These are phyloP conservation scores for Isurus oxyrinchus DNA, from an alignment of 2,113 vertebrate species.

Conservation along the genomic window DNA sequence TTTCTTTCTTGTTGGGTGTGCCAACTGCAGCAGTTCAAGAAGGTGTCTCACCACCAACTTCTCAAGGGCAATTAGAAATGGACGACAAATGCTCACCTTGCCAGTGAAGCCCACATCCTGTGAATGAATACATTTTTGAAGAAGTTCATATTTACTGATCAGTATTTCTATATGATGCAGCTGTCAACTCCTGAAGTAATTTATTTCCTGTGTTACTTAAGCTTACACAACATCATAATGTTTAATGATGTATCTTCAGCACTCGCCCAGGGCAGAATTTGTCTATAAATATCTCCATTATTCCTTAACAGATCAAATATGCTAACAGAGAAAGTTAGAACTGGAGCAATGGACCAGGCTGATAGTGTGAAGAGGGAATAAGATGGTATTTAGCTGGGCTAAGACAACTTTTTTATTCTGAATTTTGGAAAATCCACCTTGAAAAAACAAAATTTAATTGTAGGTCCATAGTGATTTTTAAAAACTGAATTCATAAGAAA, in stretches of 20 bases:
- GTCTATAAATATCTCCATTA: background rate
- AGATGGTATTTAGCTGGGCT: background rate
- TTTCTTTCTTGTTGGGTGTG: no score
- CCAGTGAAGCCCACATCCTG: no score
- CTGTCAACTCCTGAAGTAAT: background rate
- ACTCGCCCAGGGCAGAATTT: background rate
- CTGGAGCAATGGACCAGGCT: background rate
- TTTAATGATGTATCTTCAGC: background rate
- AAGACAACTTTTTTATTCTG: background rate
- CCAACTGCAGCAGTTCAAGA: no score
- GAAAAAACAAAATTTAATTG: background rate
- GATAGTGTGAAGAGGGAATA: background rate
- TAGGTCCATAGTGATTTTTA: background rate
- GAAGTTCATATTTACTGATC: background rate
- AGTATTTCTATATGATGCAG: background rate
- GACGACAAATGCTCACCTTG: no score
- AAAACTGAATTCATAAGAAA: background rate
- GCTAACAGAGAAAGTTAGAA: background rate
- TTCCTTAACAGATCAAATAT: background rate
- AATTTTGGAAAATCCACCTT: background rate
- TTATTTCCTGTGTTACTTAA: background rate
- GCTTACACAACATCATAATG: background rate
- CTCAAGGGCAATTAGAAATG: no score
- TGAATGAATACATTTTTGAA: background rate
- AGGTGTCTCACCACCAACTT: no score